Conservation (phyloP, 2,797 vertebrate genomes). For the Pantherophis alleghaniensis region DNA sequence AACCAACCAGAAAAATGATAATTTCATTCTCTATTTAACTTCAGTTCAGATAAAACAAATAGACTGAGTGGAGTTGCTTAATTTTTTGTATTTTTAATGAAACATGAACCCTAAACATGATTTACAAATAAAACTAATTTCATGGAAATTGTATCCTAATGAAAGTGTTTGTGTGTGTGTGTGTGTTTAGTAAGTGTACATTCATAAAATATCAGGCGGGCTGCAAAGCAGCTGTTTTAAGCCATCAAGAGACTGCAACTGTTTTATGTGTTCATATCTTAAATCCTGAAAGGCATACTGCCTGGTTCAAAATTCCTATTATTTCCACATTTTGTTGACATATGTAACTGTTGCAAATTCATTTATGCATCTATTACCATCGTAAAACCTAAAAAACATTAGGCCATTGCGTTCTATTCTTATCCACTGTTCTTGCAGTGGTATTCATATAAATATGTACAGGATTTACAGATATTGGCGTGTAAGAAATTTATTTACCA, state of each 20-base stretch:
- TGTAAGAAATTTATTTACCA: no score
- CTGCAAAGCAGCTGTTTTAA: neutral
- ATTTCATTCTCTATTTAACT: neutral
- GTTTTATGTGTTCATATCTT: neutral
- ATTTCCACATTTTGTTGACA: neutral
- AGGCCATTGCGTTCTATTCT: neutral
- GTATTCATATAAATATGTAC: neutral
- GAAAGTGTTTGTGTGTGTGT: neutral
- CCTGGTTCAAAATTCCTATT: neutral
- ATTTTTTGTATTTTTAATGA: slow-evolving; percentile 51
- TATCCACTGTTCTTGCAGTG: neutral
- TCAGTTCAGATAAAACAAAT: neutral
- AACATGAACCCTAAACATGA: slow-evolving; percentile 20
- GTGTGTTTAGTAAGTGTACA: neutral
- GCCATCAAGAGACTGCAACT: neutral
- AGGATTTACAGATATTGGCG: neutral
- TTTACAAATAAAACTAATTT: neutral
- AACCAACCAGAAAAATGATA: neutral
- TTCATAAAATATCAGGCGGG: neutral
- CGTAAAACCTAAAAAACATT: neutral
- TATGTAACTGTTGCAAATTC: neutral
- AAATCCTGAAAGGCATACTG: neutral
- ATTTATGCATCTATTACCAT: neutral
- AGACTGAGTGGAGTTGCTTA: neutral
- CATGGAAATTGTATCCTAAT: neutral